A percentile compares a stretch with the other conserved stretches of the same genome.
These are phyloP conservation scores for Metellina segmentata DNA, from an alignment of 2,888 invertebrate species.

Conservation along the genomic window DNA sequence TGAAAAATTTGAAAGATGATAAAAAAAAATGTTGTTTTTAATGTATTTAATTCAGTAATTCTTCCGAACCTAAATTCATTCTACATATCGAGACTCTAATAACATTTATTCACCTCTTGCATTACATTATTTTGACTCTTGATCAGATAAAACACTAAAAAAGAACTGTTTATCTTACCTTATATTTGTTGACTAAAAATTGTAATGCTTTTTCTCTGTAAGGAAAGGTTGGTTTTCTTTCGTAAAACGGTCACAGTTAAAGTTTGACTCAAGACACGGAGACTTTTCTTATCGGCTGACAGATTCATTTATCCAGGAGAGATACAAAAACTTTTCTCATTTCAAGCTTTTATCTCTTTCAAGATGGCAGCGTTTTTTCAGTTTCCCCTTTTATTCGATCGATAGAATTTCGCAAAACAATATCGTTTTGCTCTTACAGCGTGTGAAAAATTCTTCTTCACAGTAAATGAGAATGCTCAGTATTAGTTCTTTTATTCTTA, in stretches of 20 bases:
- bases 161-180: neutral
- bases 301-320: neutral
- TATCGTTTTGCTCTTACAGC: neutral
- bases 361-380: neutral
- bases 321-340: conserved; percentile 1
- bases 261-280: neutral
- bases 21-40: too few relatives aligned
- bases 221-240: neutral
- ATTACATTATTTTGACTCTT: too few relatives aligned
- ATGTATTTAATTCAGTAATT: too few relatives aligned
- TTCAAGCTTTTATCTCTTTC: neutral
- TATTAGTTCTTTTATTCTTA: too few relatives aligned
- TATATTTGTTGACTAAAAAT: neutral
- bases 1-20: too few relatives aligned
- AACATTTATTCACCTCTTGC: too few relatives aligned
- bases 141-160: neutral
- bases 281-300: conserved; percentile 1
- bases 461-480: too few relatives aligned
- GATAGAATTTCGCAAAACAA: neutral
- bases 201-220: neutral
- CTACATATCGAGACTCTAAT: too few relatives aligned
- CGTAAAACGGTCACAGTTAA: neutral
- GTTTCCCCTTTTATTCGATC: neutral
- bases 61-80: too few relatives aligned
- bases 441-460: too few relatives aligned